These are phyloP conservation scores for Montipora cactus DNA, from an alignment of 64 coral and sea anemone genomes.

Conservation along the genomic window DNA sequence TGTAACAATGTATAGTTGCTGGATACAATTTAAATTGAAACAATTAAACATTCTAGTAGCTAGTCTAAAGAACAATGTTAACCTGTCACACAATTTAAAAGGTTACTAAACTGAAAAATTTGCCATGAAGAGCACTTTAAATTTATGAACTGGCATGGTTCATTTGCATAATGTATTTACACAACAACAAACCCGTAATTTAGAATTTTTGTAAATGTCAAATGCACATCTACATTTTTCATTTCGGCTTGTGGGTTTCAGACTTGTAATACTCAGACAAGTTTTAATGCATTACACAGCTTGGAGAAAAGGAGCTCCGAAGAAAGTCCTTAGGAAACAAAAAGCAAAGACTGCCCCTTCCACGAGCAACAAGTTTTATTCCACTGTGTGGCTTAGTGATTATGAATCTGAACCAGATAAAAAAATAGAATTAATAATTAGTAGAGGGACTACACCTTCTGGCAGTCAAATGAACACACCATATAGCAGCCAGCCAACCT, in stretches of 20 bases:
- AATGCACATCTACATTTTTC: not conserved
- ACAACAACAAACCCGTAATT: not conserved
- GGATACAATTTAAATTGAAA: not conserved
- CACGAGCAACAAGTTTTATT: constrained; percentile 96
- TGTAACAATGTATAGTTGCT: not conserved
- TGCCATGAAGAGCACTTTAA: not conserved
- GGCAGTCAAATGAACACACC: constrained; percentile 86
- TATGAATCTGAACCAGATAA: constrained; percentile 96
- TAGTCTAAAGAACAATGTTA: constrained; percentile 33
- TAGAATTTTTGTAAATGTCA: not conserved
- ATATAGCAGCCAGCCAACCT: constrained; percentile 79
- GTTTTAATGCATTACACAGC: constrained; percentile 77
- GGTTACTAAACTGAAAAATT: not conserved
- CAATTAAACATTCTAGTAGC: not conserved
- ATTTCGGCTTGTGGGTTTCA: not conserved
- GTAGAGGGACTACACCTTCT: constrained; percentile 77
- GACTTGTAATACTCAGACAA: constrained; percentile 24
- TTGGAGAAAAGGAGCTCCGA: constrained; percentile 74
- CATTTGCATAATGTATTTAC: not conserved
- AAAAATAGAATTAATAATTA: constrained; percentile 87
- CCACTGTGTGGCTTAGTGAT: constrained; percentile 99
- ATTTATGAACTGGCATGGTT: not conserved
- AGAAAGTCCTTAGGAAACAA: constrained; percentile 86
- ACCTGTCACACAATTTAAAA: constrained; percentile 49
- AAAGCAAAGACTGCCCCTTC: constrained; percentile 88